phyloP scores from a whole-genome alignment of 2,888 invertebrate species.

The Pycnomerus fuliginosus region DNA sequence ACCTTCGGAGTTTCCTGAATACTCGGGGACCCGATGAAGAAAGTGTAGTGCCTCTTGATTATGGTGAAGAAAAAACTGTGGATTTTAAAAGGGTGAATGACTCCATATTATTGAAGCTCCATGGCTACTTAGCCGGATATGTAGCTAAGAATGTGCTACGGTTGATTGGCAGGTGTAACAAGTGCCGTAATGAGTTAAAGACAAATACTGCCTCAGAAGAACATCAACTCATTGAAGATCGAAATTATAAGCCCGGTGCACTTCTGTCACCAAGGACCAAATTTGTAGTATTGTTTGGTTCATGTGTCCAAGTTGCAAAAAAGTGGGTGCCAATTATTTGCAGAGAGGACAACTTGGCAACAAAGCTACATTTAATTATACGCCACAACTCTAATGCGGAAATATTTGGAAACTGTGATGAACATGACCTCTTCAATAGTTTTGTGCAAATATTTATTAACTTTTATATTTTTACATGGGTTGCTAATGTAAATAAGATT shows the following conservation, averaged over 20 bases:
- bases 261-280: neutral
- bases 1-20: neutral
- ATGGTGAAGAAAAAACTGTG: neutral
- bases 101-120: neutral
- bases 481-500: neutral
- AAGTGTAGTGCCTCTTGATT: neutral
- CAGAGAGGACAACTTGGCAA: neutral
- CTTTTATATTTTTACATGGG: conserved; percentile 1
- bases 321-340: neutral
- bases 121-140: neutral
- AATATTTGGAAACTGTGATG: neutral
- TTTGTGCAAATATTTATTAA: neutral
- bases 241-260: neutral
- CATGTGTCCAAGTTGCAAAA: neutral
- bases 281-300: neutral
- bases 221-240: neutral
- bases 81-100: neutral
- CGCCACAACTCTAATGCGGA: neutral
- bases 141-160: neutral
- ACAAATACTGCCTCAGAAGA: neutral
- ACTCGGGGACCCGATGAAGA: neutral
- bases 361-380: neutral
- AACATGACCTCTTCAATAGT: neutral
- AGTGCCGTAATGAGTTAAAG: neutral
- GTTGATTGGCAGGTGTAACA: neutral